Base-by-base conservation (phyloP, 2,888 invertebrate genomes). In the Microctonus aethiopoides region DNA sequence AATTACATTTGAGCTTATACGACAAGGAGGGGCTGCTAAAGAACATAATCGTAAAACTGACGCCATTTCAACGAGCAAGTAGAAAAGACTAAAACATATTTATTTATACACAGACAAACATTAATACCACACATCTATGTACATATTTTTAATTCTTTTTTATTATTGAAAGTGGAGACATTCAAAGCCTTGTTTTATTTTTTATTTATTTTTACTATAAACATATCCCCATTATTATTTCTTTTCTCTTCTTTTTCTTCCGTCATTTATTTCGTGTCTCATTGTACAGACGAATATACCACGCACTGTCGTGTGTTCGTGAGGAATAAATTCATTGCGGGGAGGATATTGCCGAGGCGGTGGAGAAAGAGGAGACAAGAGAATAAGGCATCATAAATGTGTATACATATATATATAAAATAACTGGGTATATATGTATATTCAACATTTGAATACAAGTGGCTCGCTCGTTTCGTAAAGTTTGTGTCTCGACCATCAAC, bases 21-120 rank as follows among this genome's bases (percentile, higher is more conserved):
- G 69, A 62, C 51, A 65, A 57, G 61, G 41, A 39, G 64, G 34
- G 29, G 60, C 52, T 26, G 60, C 52, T 26, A 64, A 34, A 26
- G 68, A 69, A 72, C 70, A 74, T 78, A 75, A 77, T 77, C 78
- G 76, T 76, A 74, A 76, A 78, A 76, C 73, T 76, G 71, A 70
- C 73, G 71, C 74, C 72, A 70, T 75, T 73, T 72, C 67, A 46
- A 56, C 39, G 22, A 68, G 39, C 52, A 41, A 46, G 56, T 39
- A 39, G 54, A 41, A 54, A 68, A n/a, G n/a, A n/a, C n/a, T n/a
- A n/a, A n/a, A n/a, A n/a, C n/a, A n/a, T n/a, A n/a, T n/a, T n/a
- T n/a, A n/a, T n/a, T n/a, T n/a, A n/a, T n/a, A n/a, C n/a, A n/a
- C n/a, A n/a, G n/a, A n/a, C n/a, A n/a, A n/a, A n/a, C n/a, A n/a